Base-by-base conservation (phyloP, 2,888 invertebrate genomes). In the Andrena chrysosceles region DNA sequence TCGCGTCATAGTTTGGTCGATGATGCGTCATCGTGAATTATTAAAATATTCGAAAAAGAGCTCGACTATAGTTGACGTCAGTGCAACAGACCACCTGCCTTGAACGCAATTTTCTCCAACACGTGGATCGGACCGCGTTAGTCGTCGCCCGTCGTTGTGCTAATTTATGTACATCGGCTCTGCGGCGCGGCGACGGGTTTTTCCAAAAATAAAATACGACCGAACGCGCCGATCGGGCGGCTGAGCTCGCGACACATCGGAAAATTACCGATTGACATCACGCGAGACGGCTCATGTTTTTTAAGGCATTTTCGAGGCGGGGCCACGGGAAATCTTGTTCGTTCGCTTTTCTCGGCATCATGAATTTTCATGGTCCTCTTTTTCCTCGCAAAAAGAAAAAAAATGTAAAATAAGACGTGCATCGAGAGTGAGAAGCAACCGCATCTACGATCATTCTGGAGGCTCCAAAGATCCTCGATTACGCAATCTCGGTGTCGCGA, bases 31-130 rank as follows among this genome's bases (percentile, higher is more conserved):
- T 63, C 54, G 79, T 60, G 68, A 85, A 83, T 87, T 77, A 79
- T 83, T 83, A 83, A 88, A 77, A 73, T 52, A 68, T 72, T 83
- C 84, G 81, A 83, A 85, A 88, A 87, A 69, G 83, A 79, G 73
- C 68, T 70, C 68, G 66, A 56, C 64, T 13, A 20, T 76, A 69
- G 62, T 76, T 83, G 86, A 88, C 87, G 88, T 87, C 87, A 87
- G 71, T 59, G 60, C 52, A 68, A 59, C 52, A 68, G 75, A 77
- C 83, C 81, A 83, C 79, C 76, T 87, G 81, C 68, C 75, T 83
- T 70, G 48, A 71, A 77, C 72, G 64, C 81, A 71, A 86, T 86
- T 87, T 87, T 87, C 78, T 76, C 62, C 49, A 68, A 78, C 74
- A 72, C 83, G 71, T 68, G 70, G 49, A 67, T n/a, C 62, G n/a